Percentiles rank a stretch among this genome's conserved stretches.
Evolutionary conservation across 2,797 vertebrate species (phyloP).

Genomic region (Darevskia nairensis): DNA sequence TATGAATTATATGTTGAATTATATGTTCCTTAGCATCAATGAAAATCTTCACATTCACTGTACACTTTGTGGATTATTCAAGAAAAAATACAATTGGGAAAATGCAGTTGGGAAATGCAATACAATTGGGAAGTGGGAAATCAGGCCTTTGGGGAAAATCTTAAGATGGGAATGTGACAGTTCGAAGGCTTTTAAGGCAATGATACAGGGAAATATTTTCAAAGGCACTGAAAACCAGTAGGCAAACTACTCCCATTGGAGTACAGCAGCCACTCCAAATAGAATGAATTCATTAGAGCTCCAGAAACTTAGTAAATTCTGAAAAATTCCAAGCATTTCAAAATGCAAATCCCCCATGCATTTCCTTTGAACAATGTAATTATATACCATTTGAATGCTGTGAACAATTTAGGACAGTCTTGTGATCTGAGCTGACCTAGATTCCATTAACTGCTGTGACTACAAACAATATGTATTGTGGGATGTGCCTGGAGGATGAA

Average conservation of each 20-base stretch:
- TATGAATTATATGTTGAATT: not conserved
- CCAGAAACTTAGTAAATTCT: conserved; percentile 19
- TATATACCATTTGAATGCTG: conserved; percentile 37
- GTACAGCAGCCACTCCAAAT: conserved; percentile 26
- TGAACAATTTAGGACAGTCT: conserved; percentile 32
- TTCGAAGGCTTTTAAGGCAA: conserved; percentile 1
- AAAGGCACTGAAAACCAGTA: not conserved
- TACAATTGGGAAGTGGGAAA: not conserved
- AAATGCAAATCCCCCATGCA: conserved; percentile 40
- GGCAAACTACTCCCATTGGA: conserved; percentile 11
- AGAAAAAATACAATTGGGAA: not conserved
- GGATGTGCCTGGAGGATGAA: not conserved
- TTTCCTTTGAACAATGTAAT: conserved; percentile 39
- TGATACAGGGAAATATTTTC: conserved; percentile 21
- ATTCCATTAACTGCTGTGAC: conserved; percentile 21
- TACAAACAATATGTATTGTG: conserved; percentile 39
- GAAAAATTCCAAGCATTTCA: conserved; percentile 43
- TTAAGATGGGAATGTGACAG: not conserved
- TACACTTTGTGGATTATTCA: not conserved
- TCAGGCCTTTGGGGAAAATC: not conserved
- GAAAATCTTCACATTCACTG: not conserved
- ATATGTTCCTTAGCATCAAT: not conserved
- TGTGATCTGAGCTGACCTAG: conserved; percentile 29
- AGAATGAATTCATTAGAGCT: conserved; percentile 27
- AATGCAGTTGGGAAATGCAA: not conserved